These are phyloP conservation scores for Hemiprocne comata DNA, from an alignment of 2,113 vertebrate species.

Conservation along the genomic window DNA sequence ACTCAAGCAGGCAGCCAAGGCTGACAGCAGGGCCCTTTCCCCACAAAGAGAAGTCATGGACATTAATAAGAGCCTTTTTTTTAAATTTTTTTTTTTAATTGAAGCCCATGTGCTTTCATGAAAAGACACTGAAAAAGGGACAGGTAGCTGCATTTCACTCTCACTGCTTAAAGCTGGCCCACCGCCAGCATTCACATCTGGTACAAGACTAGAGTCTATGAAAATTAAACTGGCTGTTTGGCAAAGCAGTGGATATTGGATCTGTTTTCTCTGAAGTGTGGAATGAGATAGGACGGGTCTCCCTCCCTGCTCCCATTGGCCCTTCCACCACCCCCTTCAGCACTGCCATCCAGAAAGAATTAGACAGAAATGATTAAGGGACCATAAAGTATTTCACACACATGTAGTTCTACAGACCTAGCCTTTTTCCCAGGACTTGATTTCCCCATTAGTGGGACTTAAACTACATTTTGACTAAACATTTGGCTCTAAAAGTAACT, in stretches of 20 bases:
- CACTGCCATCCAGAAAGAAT: constrained; percentile 43
- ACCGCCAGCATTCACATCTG: constrained; percentile 57
- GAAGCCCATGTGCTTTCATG: background rate
- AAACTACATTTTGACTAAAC: background rate
- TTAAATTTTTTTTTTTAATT: background rate
- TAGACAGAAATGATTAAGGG: constrained; percentile 36
- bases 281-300: constrained; percentile 44
- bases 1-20: background rate
- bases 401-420: constrained; percentile 28
- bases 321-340: constrained; percentile 12
- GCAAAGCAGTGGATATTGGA: constrained; percentile 57
- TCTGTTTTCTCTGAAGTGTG: constrained; percentile 50
- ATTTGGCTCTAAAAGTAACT: constrained; percentile 15
- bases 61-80: background rate
- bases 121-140: constrained; percentile 13
- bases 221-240: constrained; percentile 52
- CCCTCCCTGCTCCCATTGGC: background rate
- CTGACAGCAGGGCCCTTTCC: background rate
- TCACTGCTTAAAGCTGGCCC: constrained; percentile 2
- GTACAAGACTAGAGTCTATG: constrained; percentile 6
- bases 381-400: constrained; percentile 56
- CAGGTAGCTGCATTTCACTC: constrained; percentile 1
- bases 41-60: background rate
- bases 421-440: constrained; percentile 37
- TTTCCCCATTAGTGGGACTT: constrained; percentile 12